Percentiles rank a stretch among this genome's conserved stretches.
Evolutionary conservation across 2,888 invertebrate species (phyloP).

Genomic region (Leptopterna dolabrata): DNA sequence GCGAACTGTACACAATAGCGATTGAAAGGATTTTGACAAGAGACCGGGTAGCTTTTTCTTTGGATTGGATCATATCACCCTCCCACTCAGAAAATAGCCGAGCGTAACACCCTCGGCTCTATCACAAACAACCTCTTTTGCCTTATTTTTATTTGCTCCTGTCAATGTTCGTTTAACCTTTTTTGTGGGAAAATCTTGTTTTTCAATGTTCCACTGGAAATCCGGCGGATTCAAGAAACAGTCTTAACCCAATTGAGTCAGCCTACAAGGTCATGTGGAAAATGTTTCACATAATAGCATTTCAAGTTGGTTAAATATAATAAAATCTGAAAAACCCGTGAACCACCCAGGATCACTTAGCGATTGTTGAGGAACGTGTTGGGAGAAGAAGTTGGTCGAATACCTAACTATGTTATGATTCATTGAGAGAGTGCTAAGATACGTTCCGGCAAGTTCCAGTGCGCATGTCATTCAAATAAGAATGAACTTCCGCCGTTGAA

Average conservation of each 20-base stretch:
- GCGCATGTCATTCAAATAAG: no score
- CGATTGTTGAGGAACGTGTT: no score
- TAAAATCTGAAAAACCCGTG: no score
- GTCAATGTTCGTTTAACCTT: background rate
- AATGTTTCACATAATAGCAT: no score
- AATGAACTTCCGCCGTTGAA: no score
- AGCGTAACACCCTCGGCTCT: background rate
- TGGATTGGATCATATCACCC: slow-evolving; percentile 7
- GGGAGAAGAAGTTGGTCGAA: no score
- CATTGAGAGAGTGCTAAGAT: no score
- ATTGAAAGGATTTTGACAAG: slow-evolving; percentile 29
- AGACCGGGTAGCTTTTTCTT: background rate
- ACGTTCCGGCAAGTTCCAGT: no score
- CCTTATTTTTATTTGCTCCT: background rate
- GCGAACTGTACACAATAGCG: slow-evolving; percentile 17
- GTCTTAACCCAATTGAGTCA: background rate
- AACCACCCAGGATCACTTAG: no score
- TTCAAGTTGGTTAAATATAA: no score
- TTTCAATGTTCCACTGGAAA: background rate
- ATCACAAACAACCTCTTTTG: slow-evolving; percentile 10
- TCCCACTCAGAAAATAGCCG: slow-evolving; percentile 3
- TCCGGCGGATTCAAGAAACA: background rate
- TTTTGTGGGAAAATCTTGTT: background rate
- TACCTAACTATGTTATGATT: no score
- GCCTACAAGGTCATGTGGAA: background rate